Base-by-base conservation (phyloP, 1,140 invertebrate genomes). In the Bombus waltoni region DNA sequence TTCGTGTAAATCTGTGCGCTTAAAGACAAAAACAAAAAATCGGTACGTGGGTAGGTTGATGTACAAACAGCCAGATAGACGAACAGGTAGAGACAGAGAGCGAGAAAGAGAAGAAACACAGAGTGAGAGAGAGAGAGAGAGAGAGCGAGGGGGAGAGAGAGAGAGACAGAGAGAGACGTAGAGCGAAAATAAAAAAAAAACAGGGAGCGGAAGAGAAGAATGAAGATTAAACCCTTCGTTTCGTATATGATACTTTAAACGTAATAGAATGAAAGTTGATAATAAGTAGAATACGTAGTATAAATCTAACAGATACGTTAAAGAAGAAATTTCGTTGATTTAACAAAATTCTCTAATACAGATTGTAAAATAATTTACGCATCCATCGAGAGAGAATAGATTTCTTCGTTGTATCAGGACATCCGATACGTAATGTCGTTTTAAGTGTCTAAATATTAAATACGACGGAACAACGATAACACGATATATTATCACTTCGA, bases 1-100 rank as follows among this genome's bases (percentile, higher is more conserved):
- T 82, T 85, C 75, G 88, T 90, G 86, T 87, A 59, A 70, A 70
- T 53, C 70, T 35, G n/a, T 82, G 81, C 86, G 77, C 68, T 85
- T 86, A 68, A 44, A 83, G 59, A 76, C 25, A 59, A 79, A 78
- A 83, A 78, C 70, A 57, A 85, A 85, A 85, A 71, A 65, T 83
- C 47, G 35, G n/a, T 83, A 83, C 35, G 40, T 66, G 40, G 57
- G 32, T 32, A 28, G 32, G 76, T n/a, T 70, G 35, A 87, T 59
- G 44, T 85, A 32, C 62, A 68, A 42, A 81, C 13, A 66, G 59
- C 74, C 38, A 47, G 57, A 38, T 22, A 65, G 25, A 68, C 3
- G 38, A 10, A 77, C 2, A 83, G 22, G 70, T 11, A 71, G 53
- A 72, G 73, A 65, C 5, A 32, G 70, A 73, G 42, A 73, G 40